Base-by-base conservation (phyloP, 2,888 invertebrate genomes). In the Meghimatium bilineatum region DNA sequence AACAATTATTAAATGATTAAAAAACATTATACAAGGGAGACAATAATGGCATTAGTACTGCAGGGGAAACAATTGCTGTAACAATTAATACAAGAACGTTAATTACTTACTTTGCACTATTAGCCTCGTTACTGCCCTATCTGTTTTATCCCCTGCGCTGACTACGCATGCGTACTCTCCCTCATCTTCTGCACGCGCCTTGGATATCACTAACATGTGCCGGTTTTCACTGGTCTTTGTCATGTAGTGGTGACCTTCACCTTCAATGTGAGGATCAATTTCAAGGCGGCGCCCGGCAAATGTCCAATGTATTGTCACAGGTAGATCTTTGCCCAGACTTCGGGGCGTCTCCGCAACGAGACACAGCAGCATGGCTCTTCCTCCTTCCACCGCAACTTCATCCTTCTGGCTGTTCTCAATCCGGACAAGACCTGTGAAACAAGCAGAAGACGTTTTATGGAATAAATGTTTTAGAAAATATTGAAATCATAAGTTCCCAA, bases 91-190 rank as follows among this genome's bases (percentile, higher is more conserved):
- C 6, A 34, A 26, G 10, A 26, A 17, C 5, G 56, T 36, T 36
- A 36, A 34, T 34, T 32, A 77, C 87, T 83, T 81, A 90, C 90
- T 86, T 86, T 86, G 87, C n/a, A 90, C 88, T 26, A 84, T 85
- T 12, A 90, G 87, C 52, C 72, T 81, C 6, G 87, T 87, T 36
- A 85, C 82, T 6, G 88, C 87, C n/a, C 87, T 86, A 49, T 88
- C 90, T 74, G 86, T 78, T 52, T 85, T 84, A 32, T 87, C 49
- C 26, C 89, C 88, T 8, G 89, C 81, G 17, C 85, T 85, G 1
- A 88, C 90, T 60, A 90, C 86, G 85, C 91, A 91, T 0, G 88
- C 87, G 85, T 91, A 91, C 12, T 85, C 83, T 3, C 91, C 91
- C 23, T 87, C 88, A 72, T 91, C 90, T 12, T 83, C 86, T 8